Conservation (phyloP, 2,797 vertebrate genomes). For the Acestrorhynchus altus region DNA sequence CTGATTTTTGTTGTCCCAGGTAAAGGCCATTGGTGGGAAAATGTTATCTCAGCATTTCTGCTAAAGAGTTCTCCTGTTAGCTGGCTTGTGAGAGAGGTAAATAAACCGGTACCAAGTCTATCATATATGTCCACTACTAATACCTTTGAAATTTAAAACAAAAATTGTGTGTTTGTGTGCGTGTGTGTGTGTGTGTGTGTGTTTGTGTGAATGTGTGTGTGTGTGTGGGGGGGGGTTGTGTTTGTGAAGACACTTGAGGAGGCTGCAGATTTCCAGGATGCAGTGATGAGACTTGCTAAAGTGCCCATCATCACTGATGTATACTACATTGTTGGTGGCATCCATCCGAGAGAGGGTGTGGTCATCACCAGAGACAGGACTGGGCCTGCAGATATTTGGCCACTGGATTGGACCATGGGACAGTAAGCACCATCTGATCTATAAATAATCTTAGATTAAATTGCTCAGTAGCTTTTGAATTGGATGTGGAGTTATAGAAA, state of each 20-base stretch:
- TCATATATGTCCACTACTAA: too few relatives aligned
- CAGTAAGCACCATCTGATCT: constrained; percentile 72
- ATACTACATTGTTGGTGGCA: constrained; percentile 91
- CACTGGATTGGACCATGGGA: constrained; percentile 82
- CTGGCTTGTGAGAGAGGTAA: constrained; percentile 92
- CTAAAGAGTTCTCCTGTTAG: constrained; percentile 82
- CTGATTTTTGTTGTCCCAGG: constrained; percentile 65
- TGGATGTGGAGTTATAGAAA: too few relatives aligned
- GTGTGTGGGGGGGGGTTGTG: too few relatives aligned
- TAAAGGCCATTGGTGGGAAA: constrained; percentile 87
- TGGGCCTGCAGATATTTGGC: constrained; percentile 89
- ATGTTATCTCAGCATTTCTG: constrained; percentile 83
- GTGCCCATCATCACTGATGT: constrained; percentile 89
- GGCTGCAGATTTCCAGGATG: constrained; percentile 84
- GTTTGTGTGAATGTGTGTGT: constrained; percentile 4
- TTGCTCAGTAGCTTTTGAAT: too few relatives aligned
- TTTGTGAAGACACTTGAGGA: constrained; percentile 89
- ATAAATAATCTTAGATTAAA: not conserved
- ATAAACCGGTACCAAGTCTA: constrained; percentile 54
- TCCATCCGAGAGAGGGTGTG: constrained; percentile 78
- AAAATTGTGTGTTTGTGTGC: too few relatives aligned
- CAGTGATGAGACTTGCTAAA: constrained; percentile 82
- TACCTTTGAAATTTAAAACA: too few relatives aligned
- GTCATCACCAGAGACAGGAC: constrained; percentile 88
- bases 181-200: constrained; percentile 25